A percentile compares a stretch with the other conserved stretches of the same genome.
Conservation (phyloP, 2,797 vertebrate genomes). For the Sebastes dallii region DNA sequence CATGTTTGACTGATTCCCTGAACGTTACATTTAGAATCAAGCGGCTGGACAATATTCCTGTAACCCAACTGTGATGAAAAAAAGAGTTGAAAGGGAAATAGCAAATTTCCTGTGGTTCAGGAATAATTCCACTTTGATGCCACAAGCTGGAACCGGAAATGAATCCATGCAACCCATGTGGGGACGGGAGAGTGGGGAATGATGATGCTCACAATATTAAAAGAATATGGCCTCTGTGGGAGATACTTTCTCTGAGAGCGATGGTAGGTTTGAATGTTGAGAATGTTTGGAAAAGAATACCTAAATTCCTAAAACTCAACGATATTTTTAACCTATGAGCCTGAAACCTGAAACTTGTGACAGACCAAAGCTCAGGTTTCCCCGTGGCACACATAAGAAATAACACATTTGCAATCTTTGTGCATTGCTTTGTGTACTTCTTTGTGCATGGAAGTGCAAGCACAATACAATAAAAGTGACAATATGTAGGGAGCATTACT, state of each 20-base stretch:
- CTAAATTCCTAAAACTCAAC: neutral
- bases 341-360: conserved; percentile 3
- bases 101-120: conserved; percentile 46
- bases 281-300: neutral
- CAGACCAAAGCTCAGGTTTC: neutral
- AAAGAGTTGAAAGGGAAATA: neutral
- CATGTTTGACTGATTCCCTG: neutral
- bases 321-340: neutral
- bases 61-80: neutral
- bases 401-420: neutral
- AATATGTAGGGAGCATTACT: neutral
- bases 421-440: neutral
- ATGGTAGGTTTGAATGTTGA: neutral
- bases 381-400: neutral
- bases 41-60: neutral
- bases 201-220: neutral
- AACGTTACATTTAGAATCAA: neutral
- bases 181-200: too few species aligned
- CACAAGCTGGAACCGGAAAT: conserved; percentile 4
- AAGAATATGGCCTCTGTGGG: neutral
- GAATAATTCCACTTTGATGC: conserved; percentile 16
- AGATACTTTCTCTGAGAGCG: neutral
- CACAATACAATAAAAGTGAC: neutral
- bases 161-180: neutral
- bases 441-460: too few species aligned